phyloP scores from a whole-genome alignment of 1,140 invertebrate species.

The Caenorhabditis brenneri region DNA sequence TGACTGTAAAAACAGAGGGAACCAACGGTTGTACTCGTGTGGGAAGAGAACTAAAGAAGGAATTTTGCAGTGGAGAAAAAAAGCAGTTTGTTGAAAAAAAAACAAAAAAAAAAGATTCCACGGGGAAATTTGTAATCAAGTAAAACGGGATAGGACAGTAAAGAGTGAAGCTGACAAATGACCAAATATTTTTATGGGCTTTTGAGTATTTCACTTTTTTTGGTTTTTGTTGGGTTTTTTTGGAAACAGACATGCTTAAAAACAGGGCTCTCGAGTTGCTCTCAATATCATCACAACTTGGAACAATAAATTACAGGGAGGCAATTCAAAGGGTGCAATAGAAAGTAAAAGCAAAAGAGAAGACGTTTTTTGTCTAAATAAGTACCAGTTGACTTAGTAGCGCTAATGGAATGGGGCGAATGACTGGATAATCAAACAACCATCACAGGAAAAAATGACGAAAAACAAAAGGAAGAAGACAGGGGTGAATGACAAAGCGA shows the following conservation, averaged over 20 bases:
- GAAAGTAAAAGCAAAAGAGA: neutral
- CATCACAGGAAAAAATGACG: constrained; percentile 31
- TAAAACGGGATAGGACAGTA: neutral
- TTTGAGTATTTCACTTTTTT: constrained; percentile 34
- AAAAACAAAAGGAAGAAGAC: neutral
- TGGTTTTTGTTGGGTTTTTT: neutral
- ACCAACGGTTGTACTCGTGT: constrained; percentile 41
- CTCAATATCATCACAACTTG: constrained; percentile 9
- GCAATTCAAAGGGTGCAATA: neutral
- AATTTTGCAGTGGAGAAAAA: neutral
- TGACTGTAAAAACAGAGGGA: neutral
- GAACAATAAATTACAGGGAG: constrained; percentile 20
- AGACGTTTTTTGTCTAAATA: neutral
- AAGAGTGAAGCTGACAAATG: constrained; percentile 6
- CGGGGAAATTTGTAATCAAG: neutral
- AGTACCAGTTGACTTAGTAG: constrained; percentile 36
- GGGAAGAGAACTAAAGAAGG: neutral
- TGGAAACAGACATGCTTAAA: no score
- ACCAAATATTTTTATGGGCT: constrained; percentile 14
- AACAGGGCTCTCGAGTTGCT: neutral
- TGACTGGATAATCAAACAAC: constrained; percentile 41
- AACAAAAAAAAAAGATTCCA: neutral
- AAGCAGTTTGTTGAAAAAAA: neutral
- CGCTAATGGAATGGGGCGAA: constrained; percentile 25
- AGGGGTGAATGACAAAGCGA: neutral